Evolutionary conservation across 2,888 invertebrate species (phyloP).

Genomic region (Mycalesis mineus): DNA sequence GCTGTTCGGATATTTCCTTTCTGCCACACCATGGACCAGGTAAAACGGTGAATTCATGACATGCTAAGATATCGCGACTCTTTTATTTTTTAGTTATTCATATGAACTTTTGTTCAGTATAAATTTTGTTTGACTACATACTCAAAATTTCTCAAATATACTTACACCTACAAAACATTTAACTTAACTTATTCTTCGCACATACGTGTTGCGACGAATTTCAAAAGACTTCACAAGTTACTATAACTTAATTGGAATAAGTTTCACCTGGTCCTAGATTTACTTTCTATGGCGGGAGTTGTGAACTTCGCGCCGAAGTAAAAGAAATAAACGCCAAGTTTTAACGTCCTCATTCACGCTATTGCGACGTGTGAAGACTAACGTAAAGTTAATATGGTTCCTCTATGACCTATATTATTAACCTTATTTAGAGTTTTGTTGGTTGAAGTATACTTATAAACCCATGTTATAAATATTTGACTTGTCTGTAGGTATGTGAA

Average conservation of each 20-base stretch:
- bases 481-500: too few species aligned
- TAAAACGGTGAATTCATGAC: too few species aligned
- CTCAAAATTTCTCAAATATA: too few species aligned
- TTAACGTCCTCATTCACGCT: not conserved
- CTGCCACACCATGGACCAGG: too few species aligned
- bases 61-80: too few species aligned
- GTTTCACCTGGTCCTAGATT: slow-evolving; percentile 12
- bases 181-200: not conserved
- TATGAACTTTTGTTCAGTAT: too few species aligned
- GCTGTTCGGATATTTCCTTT: too few species aligned
- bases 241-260: slow-evolving; percentile 32
- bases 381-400: not conserved
- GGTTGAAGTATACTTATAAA: too few species aligned
- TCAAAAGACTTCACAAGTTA: slow-evolving; percentile 39
- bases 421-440: too few species aligned
- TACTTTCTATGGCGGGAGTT: slow-evolving; percentile 8
- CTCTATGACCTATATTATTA: not conserved
- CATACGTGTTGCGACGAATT: not conserved
- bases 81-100: too few species aligned
- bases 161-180: not conserved
- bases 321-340: slow-evolving; percentile 10
- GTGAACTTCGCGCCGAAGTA: slow-evolving; percentile 3
- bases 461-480: too few species aligned
- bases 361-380: not conserved
- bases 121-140: too few species aligned